Evolutionary conservation across 2,888 invertebrate genomes (phyloP).

Genomic region (Chromoteleia sp.): DNA sequence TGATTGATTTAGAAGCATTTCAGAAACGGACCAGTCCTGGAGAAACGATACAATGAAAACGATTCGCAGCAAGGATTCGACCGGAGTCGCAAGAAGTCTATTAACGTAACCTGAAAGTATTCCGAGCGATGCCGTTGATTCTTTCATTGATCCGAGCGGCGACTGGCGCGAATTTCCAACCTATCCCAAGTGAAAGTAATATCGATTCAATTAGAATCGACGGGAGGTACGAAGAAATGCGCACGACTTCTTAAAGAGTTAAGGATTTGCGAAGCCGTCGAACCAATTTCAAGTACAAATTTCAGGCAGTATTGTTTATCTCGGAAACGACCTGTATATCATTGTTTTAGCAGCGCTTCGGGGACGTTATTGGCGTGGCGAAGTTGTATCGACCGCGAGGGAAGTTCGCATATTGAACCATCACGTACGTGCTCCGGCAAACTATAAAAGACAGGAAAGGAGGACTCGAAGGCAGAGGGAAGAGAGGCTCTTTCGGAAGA

Average conservation of each 20-base stretch:
- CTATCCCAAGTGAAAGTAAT: conserved; percentile 65
- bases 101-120: conserved; percentile 26
- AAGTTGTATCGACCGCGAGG: neutral
- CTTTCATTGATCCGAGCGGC: conserved; percentile 31
- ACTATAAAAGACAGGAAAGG: no score
- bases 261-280: no score
- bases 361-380: neutral
- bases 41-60: neutral
- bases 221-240: conserved; percentile 25
- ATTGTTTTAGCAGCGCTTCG: no score
- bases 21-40: no score
- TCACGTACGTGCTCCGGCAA: no score
- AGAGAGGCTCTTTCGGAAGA: no score
- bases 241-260: neutral
- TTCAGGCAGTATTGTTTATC: no score
- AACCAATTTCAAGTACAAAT: no score
- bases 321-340: no score
- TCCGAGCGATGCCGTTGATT: conserved; percentile 6
- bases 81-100: neutral
- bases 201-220: conserved; percentile 42
- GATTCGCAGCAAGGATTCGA: neutral
- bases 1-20: no score
- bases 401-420: neutral
- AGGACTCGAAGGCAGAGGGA: no score
- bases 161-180: conserved; percentile 46